Evolutionary conservation across 2,797 vertebrate genomes (phyloP), one percentile per base, ranked within the genome.

Genomic region (Toxotes lorentzi): DNA sequence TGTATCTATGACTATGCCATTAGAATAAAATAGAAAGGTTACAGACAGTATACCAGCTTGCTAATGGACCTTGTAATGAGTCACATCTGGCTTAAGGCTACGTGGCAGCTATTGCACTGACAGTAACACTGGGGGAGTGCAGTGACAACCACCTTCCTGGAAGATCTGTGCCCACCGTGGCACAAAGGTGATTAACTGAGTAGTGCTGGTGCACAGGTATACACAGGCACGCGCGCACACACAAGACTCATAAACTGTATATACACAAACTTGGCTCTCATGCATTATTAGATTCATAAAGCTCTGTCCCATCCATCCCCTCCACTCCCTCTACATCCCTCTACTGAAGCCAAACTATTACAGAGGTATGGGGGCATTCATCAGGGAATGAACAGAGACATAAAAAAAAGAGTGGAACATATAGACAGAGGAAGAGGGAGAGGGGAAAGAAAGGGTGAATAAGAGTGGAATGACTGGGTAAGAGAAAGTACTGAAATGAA

Each of bases 261-360:
- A 59, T 30, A 70, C 68, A 75, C 81, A 83, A 57, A 79, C 61
- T 73, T 72, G 80, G 59, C 74, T 76, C 56, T 59, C 6, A 14
- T 70, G 67, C 70, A 79, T 84, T 75, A 89, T 78, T 83, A 80
- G 65, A 86, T 81, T 81, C 76, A 85, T 73, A 84, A 78, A 85
- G 63, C 59, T 32, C 24, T 17, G 16, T 35, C 35, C 75, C 61
- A 81, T 84, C 77, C 70, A 21, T 70, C 41, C 76, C 34, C 16
- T 63, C 21, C 32, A 58, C 79, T 79, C 70, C 67, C 64, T 60
- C 64, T 66, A 62, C 78, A 86, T 73, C 53, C 61, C 34, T 80
- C 14, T 66, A 34, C 72, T 67, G 43, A 69, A 84, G 76, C 70
- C 83, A 83, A 69, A 84, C 78, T 78, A 74, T 78, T 73, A 76